phyloP scores from a whole-genome alignment of 2,113 vertebrate species.

The Gorsachius goisagi region DNA sequence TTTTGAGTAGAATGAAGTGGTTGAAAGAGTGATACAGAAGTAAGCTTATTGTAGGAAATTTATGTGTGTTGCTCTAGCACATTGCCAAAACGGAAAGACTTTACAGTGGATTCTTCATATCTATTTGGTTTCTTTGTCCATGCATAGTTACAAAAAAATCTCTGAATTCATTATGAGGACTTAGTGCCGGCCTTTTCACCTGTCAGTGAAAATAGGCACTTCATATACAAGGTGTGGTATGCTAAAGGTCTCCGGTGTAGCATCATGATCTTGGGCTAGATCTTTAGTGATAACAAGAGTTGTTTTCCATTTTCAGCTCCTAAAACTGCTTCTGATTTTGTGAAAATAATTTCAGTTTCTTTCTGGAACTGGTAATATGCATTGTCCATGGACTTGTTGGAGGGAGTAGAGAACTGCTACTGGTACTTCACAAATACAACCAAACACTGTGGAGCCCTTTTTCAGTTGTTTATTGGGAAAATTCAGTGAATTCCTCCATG shows the following conservation, averaged over 20 bases:
- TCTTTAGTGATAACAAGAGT: not conserved
- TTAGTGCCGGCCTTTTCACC: not conserved
- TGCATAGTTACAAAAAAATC: not conserved
- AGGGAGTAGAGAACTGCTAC: not conserved
- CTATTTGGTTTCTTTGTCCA: not conserved
- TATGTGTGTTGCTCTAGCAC: not conserved
- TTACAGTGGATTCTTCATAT: not conserved
- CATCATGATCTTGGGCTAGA: not conserved
- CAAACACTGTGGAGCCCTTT: not conserved
- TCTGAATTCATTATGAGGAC: not conserved
- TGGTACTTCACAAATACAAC: not conserved
- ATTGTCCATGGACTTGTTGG: not conserved
- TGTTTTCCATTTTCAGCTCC: not conserved
- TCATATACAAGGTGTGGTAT: not conserved
- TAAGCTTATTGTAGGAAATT: not conserved
- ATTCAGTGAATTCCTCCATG: not conserved
- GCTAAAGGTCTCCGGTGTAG: not conserved
- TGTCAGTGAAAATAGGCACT: not conserved
- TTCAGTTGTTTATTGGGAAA: not conserved
- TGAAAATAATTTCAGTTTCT: not conserved
- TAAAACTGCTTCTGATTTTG: not conserved
- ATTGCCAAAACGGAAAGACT: not conserved
- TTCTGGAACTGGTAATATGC: not conserved
- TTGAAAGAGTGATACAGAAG: not conserved
- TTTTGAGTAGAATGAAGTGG: not conserved